Evolutionary conservation across 2,888 invertebrate genomes (phyloP).

Genomic region (Ennomos fuscantarius): DNA sequence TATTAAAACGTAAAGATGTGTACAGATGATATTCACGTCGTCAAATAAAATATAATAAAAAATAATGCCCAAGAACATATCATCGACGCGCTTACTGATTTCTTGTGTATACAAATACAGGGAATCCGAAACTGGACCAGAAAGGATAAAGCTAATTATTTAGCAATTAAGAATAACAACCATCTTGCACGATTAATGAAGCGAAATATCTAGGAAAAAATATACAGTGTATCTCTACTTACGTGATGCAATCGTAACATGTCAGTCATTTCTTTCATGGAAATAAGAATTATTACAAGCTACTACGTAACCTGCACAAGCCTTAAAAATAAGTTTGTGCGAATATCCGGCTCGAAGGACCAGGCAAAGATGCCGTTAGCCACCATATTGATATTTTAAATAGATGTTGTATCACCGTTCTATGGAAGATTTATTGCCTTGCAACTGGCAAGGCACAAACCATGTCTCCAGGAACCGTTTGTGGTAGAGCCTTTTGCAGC

Average conservation of each 20-base stretch:
- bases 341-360: conserved; percentile 30
- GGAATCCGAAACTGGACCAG: too few species aligned
- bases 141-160: too few species aligned
- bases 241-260: too few species aligned
- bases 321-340: conserved; percentile 15
- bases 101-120: too few species aligned
- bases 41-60: too few species aligned
- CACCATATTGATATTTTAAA: conserved; percentile 41
- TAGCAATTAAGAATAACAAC: too few species aligned
- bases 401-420: conserved; percentile 34
- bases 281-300: neutral
- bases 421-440: conserved; percentile 32
- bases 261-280: too few species aligned
- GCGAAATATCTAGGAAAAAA: too few species aligned
- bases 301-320: neutral
- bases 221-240: too few species aligned
- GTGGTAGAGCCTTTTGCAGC: neutral
- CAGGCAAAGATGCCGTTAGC: conserved; percentile 35
- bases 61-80: too few species aligned
- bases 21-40: neutral
- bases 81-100: too few species aligned
- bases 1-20: neutral
- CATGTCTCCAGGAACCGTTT: conserved; percentile 1
- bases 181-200: too few species aligned
- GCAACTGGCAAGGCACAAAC: neutral